A percentile compares a stretch with the other conserved stretches of the same genome.
phyloP scores from a whole-genome alignment of 2,797 vertebrate genomes.

The Artibeus jamaicensis region DNA sequence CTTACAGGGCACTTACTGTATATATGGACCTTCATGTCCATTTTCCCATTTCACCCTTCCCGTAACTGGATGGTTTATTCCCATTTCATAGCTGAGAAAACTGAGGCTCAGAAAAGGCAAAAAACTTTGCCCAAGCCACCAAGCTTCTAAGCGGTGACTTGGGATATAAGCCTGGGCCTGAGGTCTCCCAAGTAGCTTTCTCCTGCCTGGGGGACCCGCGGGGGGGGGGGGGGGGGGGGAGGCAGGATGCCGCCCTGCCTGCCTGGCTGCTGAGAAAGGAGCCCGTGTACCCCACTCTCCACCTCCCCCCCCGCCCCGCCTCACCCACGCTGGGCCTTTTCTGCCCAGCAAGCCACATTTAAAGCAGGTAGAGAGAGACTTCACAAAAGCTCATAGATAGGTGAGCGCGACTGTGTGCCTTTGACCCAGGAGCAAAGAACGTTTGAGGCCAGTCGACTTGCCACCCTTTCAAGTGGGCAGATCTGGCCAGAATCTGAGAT shows the following conservation, averaged over 20 bases:
- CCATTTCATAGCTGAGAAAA: not conserved
- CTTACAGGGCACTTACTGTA: not conserved
- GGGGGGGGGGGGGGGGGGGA: no score
- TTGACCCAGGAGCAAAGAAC: slow-evolving; percentile 64
- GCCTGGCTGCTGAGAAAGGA: not conserved
- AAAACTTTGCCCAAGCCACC: not conserved
- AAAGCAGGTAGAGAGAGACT: not conserved
- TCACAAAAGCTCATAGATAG: slow-evolving; percentile 53
- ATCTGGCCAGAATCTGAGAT: slow-evolving; percentile 72
- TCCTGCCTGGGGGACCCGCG: not conserved
- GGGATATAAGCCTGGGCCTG: not conserved
- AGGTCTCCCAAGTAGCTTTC: not conserved
- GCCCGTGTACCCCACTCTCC: not conserved
- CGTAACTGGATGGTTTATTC: not conserved
- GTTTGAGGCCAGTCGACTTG: slow-evolving; percentile 43
- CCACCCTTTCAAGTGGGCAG: slow-evolving; percentile 73
- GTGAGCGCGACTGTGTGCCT: not conserved
- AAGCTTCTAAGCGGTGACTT: not conserved
- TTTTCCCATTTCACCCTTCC: not conserved
- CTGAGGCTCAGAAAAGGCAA: not conserved
- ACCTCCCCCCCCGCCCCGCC: accelerated
- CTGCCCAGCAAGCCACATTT: not conserved
- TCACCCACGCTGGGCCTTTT: not conserved
- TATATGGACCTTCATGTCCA: accelerated
- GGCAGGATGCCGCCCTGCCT: accelerated